Evolutionary conservation across 2,113 vertebrate genomes (phyloP).

Genomic region (Boleophthalmus pectinirostris): DNA sequence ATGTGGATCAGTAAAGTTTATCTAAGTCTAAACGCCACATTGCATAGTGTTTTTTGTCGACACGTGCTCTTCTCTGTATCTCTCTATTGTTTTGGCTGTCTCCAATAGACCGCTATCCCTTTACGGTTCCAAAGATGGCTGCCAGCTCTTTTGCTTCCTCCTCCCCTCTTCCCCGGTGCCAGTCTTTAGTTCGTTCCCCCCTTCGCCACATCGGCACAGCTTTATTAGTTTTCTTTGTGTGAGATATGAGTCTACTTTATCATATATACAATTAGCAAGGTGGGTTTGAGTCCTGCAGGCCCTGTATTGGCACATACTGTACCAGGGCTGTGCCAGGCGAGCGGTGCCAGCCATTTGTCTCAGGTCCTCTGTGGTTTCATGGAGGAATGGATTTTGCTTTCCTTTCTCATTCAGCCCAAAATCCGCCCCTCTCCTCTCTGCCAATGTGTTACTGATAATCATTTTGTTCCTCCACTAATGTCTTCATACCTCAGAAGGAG

Average conservation of each 20-base stretch:
- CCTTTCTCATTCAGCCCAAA: constrained; percentile 21
- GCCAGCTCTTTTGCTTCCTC: constrained; percentile 26
- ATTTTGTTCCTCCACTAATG: constrained; percentile 7
- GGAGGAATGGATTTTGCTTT: constrained; percentile 32
- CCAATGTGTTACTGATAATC: constrained; percentile 11
- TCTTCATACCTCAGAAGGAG: constrained; percentile 2
- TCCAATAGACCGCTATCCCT: constrained; percentile 28
- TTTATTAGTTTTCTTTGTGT: constrained; percentile 34
- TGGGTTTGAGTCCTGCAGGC: constrained; percentile 32
- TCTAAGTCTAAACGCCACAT: not conserved
- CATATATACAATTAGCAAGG: constrained; percentile 44
- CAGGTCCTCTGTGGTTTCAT: constrained; percentile 31
- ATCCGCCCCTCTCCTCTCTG: constrained; percentile 13
- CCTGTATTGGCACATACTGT: constrained; percentile 26
- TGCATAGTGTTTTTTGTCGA: not conserved
- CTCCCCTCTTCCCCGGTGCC: constrained; percentile 22
- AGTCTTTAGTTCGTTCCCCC: constrained; percentile 18
- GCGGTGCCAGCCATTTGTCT: constrained; percentile 43
- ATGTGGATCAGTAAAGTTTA: too few species aligned
- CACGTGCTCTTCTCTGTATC: not conserved
- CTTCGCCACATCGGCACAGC: constrained; percentile 11
- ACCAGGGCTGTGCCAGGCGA: constrained; percentile 18
- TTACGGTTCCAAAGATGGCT: not conserved
- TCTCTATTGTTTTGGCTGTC: not conserved
- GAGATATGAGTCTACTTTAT: constrained; percentile 33